A percentile compares a stretch with the other conserved stretches of the same genome.
These are phyloP conservation scores for Ciona savignyi DNA, from an alignment of 23 tunicate genomes.

Conservation along the genomic window DNA sequence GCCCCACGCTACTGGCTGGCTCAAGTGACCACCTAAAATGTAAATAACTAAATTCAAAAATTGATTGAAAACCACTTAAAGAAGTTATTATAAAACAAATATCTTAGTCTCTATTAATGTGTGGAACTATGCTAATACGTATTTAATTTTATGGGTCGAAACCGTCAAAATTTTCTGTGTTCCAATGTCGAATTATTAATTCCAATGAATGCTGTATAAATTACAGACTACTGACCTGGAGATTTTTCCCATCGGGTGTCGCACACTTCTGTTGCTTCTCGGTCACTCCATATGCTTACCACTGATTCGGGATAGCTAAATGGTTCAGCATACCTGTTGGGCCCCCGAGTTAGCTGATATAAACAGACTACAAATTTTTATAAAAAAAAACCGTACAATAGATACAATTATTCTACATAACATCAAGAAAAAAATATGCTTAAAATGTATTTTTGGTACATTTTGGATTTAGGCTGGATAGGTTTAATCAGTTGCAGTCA, in stretches of 20 bases:
- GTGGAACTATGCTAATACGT: no score
- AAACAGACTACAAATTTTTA: no score
- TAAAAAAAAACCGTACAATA: no score
- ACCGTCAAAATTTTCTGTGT: neutral
- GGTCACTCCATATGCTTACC: slow-evolving; percentile 17
- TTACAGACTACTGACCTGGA: slow-evolving; percentile 20
- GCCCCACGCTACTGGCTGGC: slow-evolving; percentile 61
- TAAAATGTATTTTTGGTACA: no score
- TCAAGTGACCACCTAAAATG: slow-evolving; percentile 37
- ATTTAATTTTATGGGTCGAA: no score
- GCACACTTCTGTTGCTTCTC: slow-evolving; percentile 17
- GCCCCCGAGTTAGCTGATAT: neutral
- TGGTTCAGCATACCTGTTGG: slow-evolving; percentile 2
- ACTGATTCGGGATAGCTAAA: neutral
- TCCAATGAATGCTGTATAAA: neutral
- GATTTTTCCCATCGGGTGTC: slow-evolving; percentile 46
- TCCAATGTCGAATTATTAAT: neutral
- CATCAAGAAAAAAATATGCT: no score
- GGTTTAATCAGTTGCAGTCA: no score
- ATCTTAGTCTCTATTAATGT: no score
- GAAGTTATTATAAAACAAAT: no score
- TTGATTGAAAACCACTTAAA: no score
- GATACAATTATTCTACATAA: no score
- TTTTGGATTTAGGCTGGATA: no score
- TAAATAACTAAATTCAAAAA: neutral